phyloP scores from a whole-genome alignment of 92 coral and sea anemone species.

The Pocillopora meandrina region DNA sequence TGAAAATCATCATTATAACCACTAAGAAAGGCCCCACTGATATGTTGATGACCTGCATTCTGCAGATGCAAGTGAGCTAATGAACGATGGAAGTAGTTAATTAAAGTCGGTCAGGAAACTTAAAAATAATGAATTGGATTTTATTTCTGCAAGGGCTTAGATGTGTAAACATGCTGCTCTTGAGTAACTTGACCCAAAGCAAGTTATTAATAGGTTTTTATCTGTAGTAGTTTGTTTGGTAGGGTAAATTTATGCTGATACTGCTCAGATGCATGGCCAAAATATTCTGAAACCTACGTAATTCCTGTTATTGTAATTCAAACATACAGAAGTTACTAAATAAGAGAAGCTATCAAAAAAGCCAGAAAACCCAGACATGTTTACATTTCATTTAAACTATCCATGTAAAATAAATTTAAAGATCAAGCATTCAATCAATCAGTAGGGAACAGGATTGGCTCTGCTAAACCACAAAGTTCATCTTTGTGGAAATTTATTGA shows the following conservation, averaged over 20 bases:
- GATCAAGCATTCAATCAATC: background rate
- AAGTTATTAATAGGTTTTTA: background rate
- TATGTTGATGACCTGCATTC: slow-evolving; percentile 2
- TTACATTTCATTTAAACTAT: background rate
- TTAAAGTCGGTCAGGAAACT: slow-evolving; percentile 4
- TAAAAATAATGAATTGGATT: background rate
- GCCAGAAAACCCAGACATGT: background rate
- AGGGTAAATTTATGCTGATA: background rate
- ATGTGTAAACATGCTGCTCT: slow-evolving; percentile 5
- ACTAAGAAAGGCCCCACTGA: background rate
- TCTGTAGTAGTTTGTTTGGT: background rate
- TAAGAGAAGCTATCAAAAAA: slow-evolving; percentile 6
- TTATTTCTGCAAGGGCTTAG: slow-evolving; percentile 11
- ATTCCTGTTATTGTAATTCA: slow-evolving; percentile 9
- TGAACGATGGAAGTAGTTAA: slow-evolving; percentile 16
- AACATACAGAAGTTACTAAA: slow-evolving; percentile 7
- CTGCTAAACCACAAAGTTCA: too few species aligned
- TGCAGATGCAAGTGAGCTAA: background rate
- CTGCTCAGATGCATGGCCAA: background rate
- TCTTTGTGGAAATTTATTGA: too few species aligned
- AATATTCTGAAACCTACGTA: background rate
- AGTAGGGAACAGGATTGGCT: background rate
- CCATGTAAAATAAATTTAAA: background rate
- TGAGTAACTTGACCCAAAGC: background rate
- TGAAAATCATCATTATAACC: background rate